A percentile compares a stretch with the other conserved stretches of the same genome.
phyloP scores from a whole-genome alignment of 2,113 vertebrate genomes.

The Rhea americana region DNA sequence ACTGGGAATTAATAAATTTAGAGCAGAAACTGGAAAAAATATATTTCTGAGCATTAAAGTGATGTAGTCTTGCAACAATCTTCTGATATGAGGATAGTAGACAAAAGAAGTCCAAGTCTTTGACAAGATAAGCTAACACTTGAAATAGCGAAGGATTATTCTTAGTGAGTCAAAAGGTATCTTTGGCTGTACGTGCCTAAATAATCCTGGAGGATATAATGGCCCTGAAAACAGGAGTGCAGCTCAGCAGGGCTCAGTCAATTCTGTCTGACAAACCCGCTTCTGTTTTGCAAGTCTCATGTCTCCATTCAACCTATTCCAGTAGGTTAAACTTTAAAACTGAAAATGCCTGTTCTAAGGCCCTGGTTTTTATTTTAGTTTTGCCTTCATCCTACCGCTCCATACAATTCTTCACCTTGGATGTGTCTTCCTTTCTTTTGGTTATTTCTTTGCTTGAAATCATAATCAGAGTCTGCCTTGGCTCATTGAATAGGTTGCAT shows the following conservation, averaged over 20 bases:
- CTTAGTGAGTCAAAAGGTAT: not conserved
- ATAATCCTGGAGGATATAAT: not conserved
- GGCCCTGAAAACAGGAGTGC: not conserved
- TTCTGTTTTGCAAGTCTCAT: not conserved
- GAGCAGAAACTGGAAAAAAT: not conserved
- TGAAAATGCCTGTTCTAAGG: not conserved
- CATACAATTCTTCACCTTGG: not conserved
- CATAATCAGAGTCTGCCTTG: not conserved
- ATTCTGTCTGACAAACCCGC: not conserved
- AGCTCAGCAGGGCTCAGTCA: not conserved
- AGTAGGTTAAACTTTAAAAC: not conserved
- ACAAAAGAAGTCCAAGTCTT: not conserved
- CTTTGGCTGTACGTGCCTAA: not conserved
- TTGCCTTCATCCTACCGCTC: not conserved
- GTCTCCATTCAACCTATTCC: not conserved
- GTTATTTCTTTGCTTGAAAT: not conserved
- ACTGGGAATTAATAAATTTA: not conserved
- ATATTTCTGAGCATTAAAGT: not conserved
- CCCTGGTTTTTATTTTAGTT: not conserved
- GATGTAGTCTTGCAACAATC: not conserved
- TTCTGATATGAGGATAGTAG: not conserved
- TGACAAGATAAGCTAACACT: not conserved
- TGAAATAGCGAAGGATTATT: not conserved
- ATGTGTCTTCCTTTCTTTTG: not conserved
- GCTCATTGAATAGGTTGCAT: slow-evolving; percentile 37